These are phyloP conservation scores for Tachina lurida DNA, from an alignment of 2,888 invertebrate species.

Conservation along the genomic window DNA sequence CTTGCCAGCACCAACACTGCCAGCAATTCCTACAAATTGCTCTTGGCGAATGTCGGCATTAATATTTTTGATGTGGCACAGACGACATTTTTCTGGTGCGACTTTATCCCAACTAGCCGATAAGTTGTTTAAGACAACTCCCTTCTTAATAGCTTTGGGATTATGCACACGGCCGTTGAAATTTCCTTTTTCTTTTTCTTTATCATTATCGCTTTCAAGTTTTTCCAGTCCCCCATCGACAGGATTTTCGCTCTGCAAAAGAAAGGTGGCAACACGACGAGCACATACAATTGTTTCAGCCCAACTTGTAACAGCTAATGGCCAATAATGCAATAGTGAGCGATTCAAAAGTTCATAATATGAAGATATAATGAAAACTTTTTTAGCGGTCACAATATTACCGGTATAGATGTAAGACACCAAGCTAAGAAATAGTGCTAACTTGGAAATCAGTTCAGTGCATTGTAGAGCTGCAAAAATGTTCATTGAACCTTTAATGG, in stretches of 20 bases:
- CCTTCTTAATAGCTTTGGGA: slow-evolving; percentile 76
- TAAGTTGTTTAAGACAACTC: slow-evolving; percentile 82
- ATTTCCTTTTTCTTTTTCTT: slow-evolving; percentile 76
- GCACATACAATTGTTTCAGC: slow-evolving; percentile 90
- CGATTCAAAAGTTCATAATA: slow-evolving; percentile 91
- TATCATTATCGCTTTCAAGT: slow-evolving; percentile 74
- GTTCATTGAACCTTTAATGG: slow-evolving; percentile 87
- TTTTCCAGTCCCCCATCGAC: slow-evolving; percentile 76
- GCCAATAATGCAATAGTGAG: slow-evolving; percentile 90
- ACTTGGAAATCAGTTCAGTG: slow-evolving; percentile 90
- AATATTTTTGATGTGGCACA: slow-evolving; percentile 80
- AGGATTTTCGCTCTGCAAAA: slow-evolving; percentile 82
- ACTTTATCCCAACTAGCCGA: slow-evolving; percentile 84
- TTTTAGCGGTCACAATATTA: slow-evolving; percentile 88
- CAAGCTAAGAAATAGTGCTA: slow-evolving; percentile 90
- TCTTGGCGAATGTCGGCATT: slow-evolving; percentile 81
- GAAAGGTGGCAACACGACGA: slow-evolving; percentile 87
- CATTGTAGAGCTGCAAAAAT: slow-evolving; percentile 88
- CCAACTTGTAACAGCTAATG: slow-evolving; percentile 89
- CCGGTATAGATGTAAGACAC: slow-evolving; percentile 87
- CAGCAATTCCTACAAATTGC: slow-evolving; percentile 85
- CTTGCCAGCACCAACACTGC: slow-evolving; percentile 90
- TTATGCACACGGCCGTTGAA: slow-evolving; percentile 76
- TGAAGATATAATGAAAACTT: slow-evolving; percentile 90
- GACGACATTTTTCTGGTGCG: slow-evolving; percentile 72